Evolutionary conservation across 2,888 invertebrate genomes (phyloP), one percentile per base, ranked within the genome.

Genomic region (Ornithoptera priamus): DNA sequence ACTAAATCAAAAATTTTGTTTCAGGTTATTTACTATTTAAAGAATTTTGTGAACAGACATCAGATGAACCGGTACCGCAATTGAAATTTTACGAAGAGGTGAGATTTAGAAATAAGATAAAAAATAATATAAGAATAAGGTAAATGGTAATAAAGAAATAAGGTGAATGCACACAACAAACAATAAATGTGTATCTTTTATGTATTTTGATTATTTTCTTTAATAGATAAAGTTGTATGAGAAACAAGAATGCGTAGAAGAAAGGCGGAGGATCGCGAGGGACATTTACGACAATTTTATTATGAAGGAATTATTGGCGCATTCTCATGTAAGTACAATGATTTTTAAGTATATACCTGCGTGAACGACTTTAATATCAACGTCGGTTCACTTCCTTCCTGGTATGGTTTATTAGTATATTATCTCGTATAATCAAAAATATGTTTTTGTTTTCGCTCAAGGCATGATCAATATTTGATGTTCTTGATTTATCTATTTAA

Each of bases 201-300:
- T 46, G 15, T 46, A 46, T 46, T 30, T 46, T 36, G 8, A 18
- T 24, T 53, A 18, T 74, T 77, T 82, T 85, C 78, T 79, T 81
- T 93, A 93, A 73, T 95, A 99, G 99, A 99, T 99, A 87, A 99
- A 98, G 94, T 96, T 96, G 90, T 99, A 97, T 93, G 99, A 99
- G 93, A 99, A 99, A 94, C 94, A 99, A 87, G 99, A 99, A 93
- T 97, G 98, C 82, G 95, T 97, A 74, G 99, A 99, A 81, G 99
- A 99, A 85, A 94, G 99, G 85, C 96, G 97, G 93, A 97, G 97
- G 89, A 95, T 97, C 83, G 99, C 99, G 73, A 95, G 97, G 84
- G 98, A 99, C 92, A 98, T 99, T 85, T 99, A 99, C 93, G 99
- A 99, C 93, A 99, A 98, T 94, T 99, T 98, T 94, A 99, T 99